Evolutionary conservation across 1,140 invertebrate genomes (phyloP).

Genomic region (Batillaria attramentaria): DNA sequence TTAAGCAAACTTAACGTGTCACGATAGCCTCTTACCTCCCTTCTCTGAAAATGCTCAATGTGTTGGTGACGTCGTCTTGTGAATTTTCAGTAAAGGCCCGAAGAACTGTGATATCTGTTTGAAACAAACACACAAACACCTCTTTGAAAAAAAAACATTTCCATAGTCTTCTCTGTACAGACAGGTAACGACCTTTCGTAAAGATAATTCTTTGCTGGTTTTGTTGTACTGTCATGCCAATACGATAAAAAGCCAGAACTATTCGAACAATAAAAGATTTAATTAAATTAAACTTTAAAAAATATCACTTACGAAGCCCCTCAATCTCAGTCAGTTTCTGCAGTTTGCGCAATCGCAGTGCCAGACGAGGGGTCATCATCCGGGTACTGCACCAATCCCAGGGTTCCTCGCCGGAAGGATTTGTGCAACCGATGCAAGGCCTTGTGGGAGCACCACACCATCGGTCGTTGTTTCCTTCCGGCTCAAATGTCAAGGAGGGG

Average conservation of each 20-base stretch:
- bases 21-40: background rate
- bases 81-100: too few species aligned
- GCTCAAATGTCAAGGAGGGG: background rate
- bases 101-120: too few species aligned
- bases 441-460: constrained; percentile 30
- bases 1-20: background rate
- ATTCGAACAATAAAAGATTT: background rate
- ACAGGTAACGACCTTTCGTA: background rate
- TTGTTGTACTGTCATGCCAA: background rate
- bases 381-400: constrained; percentile 44
- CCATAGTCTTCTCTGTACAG: too few species aligned
- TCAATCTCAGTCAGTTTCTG: constrained; percentile 27
- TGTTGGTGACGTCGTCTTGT: too few species aligned
- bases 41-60: background rate
- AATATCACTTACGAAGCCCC: background rate
- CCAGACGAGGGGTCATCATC: constrained; percentile 38
- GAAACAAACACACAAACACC: too few species aligned
- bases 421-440: constrained; percentile 29
- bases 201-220: background rate
- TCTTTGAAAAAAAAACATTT: too few species aligned
- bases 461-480: constrained; percentile 15
- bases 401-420: constrained; percentile 20
- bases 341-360: constrained; percentile 24
- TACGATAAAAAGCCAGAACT: background rate
- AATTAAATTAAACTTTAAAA: background rate